Percentiles rank a stretch among this genome's conserved stretches.
phyloP scores from a whole-genome alignment of 2,888 invertebrate species.

The Euzophera pinguis region DNA sequence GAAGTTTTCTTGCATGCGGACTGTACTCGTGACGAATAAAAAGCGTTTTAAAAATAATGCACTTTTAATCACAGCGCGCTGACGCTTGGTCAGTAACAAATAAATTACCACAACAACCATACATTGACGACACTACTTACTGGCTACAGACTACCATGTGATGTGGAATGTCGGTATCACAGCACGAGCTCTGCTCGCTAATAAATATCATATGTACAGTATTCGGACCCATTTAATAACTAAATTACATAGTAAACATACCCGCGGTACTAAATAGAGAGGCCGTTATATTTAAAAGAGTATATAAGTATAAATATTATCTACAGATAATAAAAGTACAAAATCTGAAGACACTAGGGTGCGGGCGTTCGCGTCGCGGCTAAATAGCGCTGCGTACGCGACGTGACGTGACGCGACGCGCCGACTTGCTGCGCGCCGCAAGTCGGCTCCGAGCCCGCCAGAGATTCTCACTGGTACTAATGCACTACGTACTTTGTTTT shows the following conservation, averaged over 20 bases:
- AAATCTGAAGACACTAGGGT: conserved; percentile 1
- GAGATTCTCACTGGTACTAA: background rate
- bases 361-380: conserved; percentile 10
- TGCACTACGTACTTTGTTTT: background rate
- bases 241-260: conserved; percentile 14
- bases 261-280: conserved; percentile 19
- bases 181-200: conserved; percentile 2
- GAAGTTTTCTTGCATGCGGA: background rate
- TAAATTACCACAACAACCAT: conserved; percentile 63
- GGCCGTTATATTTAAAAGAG: conserved; percentile 7
- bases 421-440: background rate
- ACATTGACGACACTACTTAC: conserved; percentile 46
- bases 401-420: background rate
- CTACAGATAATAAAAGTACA: conserved; percentile 2
- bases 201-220: conserved; percentile 19
- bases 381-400: conserved; percentile 3
- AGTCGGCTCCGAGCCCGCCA: background rate
- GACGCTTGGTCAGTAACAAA: conserved; percentile 50
- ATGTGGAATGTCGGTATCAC: conserved; percentile 7
- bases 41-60: conserved; percentile 53
- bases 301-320: conserved; percentile 5
- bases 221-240: conserved; percentile 14
- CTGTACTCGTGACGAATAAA: background rate
- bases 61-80: conserved; percentile 68
- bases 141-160: background rate